Evolutionary conservation across 2,888 invertebrate genomes (phyloP).

Genomic region (Diplolepis rosae): DNA sequence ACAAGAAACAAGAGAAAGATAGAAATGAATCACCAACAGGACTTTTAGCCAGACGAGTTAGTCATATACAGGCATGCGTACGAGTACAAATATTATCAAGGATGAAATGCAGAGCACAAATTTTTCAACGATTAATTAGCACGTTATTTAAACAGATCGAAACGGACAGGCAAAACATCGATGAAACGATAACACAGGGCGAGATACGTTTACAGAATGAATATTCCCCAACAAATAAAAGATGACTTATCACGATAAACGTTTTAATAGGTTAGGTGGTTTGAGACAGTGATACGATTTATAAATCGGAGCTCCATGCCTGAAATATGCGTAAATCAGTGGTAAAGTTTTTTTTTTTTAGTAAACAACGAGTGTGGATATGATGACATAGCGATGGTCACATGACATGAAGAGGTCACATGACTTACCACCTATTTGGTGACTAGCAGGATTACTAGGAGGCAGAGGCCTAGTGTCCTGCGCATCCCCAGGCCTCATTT

Average conservation of each 20-base stretch:
- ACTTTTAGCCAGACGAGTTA: neutral
- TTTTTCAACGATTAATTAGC: slow-evolving; percentile 17
- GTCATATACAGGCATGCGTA: neutral
- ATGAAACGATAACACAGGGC: slow-evolving; percentile 27
- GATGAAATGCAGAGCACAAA: slow-evolving; percentile 11
- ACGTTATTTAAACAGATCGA: slow-evolving; percentile 23
- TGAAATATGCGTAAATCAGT: slow-evolving; percentile 34
- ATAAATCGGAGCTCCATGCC: slow-evolving; percentile 34
- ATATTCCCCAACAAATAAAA: slow-evolving; percentile 21
- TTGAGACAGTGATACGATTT: neutral
- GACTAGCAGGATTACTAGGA: slow-evolving; percentile 72
- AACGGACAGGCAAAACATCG: slow-evolving; percentile 26
- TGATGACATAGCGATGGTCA: slow-evolving; percentile 70
- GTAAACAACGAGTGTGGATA: slow-evolving; percentile 32
- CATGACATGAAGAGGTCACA: slow-evolving; percentile 73
- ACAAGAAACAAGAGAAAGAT: neutral
- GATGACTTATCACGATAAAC: slow-evolving; percentile 6
- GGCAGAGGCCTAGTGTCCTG: slow-evolving; percentile 70
- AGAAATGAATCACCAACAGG: neutral
- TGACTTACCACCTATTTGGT: slow-evolving; percentile 75
- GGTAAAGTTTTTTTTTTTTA: slow-evolving; percentile 32
- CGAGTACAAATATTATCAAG: neutral
- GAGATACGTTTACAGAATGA: slow-evolving; percentile 14
- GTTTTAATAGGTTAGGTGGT: slow-evolving; percentile 9
- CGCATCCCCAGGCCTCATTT: slow-evolving; percentile 68